Conservation (phyloP, 2,888 invertebrate species). For the Apocheima hispidaria region DNA sequence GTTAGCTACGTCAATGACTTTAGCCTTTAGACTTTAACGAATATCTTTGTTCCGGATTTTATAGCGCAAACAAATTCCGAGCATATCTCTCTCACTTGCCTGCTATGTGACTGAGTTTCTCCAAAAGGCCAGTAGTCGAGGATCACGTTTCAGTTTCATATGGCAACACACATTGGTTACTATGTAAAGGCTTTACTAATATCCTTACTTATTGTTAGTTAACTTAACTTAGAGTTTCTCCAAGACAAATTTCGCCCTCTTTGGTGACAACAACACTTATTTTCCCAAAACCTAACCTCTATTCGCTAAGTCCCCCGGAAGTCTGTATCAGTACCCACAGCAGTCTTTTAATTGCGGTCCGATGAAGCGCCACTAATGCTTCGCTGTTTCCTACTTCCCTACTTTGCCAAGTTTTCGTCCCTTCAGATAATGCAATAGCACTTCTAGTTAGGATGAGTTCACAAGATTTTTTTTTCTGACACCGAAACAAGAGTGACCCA, state of each 20-base stretch:
- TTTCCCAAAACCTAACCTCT: conserved; percentile 33
- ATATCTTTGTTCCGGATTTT: too few species aligned
- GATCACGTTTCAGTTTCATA: too few species aligned
- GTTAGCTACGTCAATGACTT: too few species aligned
- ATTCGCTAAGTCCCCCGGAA: conserved; percentile 45
- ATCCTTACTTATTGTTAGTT: too few species aligned
- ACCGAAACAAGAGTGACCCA: too few species aligned
- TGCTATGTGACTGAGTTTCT: too few species aligned
- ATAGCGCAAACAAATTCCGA: too few species aligned
- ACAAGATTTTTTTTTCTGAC: background rate
- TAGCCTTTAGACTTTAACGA: too few species aligned
- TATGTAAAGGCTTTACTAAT: too few species aligned
- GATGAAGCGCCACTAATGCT: conserved; percentile 80
- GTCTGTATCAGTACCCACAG: conserved; percentile 62
- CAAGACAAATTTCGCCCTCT: background rate
- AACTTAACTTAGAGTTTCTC: background rate
- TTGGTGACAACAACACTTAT: conserved; percentile 26
- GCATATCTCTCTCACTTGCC: too few species aligned
- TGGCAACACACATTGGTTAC: too few species aligned
- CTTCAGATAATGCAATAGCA: conserved; percentile 44
- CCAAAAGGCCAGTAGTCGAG: too few species aligned
- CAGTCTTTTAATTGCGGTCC: conserved; percentile 82
- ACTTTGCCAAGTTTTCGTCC: conserved; percentile 42
- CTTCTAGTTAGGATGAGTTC: conserved; percentile 22
- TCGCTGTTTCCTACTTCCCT: conserved; percentile 44